These are phyloP conservation scores for Hemichromis elongatus DNA, from an alignment of 2,113 vertebrate genomes.

Conservation along the genomic window DNA sequence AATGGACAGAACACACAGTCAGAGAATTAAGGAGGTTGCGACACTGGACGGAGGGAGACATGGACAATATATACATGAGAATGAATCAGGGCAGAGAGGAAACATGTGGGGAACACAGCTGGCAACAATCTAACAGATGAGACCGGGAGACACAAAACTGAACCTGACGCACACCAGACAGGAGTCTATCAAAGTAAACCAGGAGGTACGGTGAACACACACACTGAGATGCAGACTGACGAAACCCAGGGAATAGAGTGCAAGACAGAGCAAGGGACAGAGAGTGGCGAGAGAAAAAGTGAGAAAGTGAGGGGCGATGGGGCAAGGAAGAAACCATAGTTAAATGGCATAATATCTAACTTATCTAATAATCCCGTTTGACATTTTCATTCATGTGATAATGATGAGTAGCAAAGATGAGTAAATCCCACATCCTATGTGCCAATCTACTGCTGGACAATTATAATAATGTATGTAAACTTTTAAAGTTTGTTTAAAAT, in stretches of 20 bases:
- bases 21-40: background rate
- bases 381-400: background rate
- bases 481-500: background rate
- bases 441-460: background rate
- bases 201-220: background rate
- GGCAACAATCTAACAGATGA: background rate
- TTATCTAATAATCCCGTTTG: background rate
- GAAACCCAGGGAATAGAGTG: background rate
- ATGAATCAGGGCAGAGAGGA: background rate
- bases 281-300: background rate
- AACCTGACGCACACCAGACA: background rate
- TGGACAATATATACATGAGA: background rate
- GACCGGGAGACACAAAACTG: background rate
- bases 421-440: background rate
- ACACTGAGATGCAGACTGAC: background rate
- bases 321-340: too few species aligned
- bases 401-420: background rate
- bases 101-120: background rate
- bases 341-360: too few species aligned
- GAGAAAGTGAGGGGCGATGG: background rate
- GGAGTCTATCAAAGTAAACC: background rate
- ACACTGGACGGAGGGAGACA: background rate
- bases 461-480: background rate
- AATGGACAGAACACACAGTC: background rate
- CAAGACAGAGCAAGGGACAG: background rate